These are phyloP conservation scores for Cottoperca gobio DNA, from an alignment of 2,797 vertebrate genomes.

Conservation along the genomic window DNA sequence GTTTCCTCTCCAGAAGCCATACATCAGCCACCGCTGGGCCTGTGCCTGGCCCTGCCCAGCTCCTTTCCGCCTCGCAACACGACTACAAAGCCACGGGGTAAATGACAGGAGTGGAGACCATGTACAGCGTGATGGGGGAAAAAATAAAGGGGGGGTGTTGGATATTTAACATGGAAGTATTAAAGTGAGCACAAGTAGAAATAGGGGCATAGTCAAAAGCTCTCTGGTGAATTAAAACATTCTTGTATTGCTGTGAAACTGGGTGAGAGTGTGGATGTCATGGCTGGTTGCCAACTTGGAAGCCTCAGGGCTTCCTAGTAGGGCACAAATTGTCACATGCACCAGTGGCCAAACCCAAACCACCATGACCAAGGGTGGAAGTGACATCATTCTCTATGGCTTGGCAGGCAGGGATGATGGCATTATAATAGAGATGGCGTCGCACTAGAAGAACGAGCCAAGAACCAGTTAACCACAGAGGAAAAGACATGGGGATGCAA, in stretches of 20 bases:
- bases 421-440: conserved; percentile 82
- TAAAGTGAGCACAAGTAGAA: conserved; percentile 47
- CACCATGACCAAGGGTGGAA: conserved; percentile 85
- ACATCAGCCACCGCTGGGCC: conserved; percentile 60
- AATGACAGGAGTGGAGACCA: conserved; percentile 52
- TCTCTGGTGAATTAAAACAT: conserved; percentile 47
- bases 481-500: conserved; percentile 60
- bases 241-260: conserved; percentile 42
- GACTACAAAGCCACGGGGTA: conserved; percentile 70
- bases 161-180: conserved; percentile 40
- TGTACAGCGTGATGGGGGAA: conserved; percentile 40
- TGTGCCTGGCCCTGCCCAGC: conserved; percentile 44
- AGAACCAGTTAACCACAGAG: conserved; percentile 75
- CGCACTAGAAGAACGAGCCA: conserved; percentile 63
- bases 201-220: conserved; percentile 52
- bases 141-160: conserved; percentile 14
- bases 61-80: conserved; percentile 66
- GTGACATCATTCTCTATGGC: conserved; percentile 85
- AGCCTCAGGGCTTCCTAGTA: conserved; percentile 74
- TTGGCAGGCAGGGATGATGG: conserved; percentile 81
- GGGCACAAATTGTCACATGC: conserved; percentile 83
- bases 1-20: conserved; percentile 81
- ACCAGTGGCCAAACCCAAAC: conserved; percentile 83
- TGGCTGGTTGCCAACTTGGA: conserved; percentile 76
- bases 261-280: conserved; percentile 58